Base-by-base conservation (phyloP, 2,113 vertebrate genomes). In the Octodon degus region DNA sequence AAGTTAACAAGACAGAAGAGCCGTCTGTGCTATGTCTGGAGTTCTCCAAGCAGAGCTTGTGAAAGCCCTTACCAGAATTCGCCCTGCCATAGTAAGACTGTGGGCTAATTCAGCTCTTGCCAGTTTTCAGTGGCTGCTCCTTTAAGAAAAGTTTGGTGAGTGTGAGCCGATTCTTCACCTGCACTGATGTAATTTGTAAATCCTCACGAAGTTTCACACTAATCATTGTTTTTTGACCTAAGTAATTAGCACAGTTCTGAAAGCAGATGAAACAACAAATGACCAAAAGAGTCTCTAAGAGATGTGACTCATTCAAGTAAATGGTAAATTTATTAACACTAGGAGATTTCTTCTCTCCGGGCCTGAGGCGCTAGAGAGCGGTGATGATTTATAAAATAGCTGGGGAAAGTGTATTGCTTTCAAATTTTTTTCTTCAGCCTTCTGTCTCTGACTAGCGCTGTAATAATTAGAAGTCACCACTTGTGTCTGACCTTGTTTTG, bases 171-270 rank as follows among this genome's bases (percentile, higher is more conserved):
- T 34, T 91, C 5, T 90, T 37, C 37, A 40, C 5, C 32, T 13
- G 27, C 34, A 55, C 85, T 53, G 84, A 68, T 77, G 34, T 13
- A 0, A 10, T 50, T 86, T 90, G 85, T 34, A 82, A 90, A 87
- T 82, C 53, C 24, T 85, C 82, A 43, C 88, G 68, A 76, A 8
- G 53, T 77, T 84, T 96, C 84, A 95, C 74, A 47, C 63, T 65
- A 37, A 55, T 43, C 32, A 6, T 67, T 89, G n/a, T 86, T 94
- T 90, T 70, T 91, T 80, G 30, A 83, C 91, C 77, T 77, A 50
- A 90, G 72, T 91, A 81, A 84, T 97, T 92, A 86, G 67, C 30
- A 65, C 62, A 60, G 74, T 89, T 89, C 74, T 89, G 55, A 92
- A 96, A 94, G 91, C 24, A 43, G 60, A 50, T 62, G 93, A 79